Evolutionary conservation across 2,888 invertebrate genomes (phyloP).

Genomic region (Eretmocerus hayati): DNA sequence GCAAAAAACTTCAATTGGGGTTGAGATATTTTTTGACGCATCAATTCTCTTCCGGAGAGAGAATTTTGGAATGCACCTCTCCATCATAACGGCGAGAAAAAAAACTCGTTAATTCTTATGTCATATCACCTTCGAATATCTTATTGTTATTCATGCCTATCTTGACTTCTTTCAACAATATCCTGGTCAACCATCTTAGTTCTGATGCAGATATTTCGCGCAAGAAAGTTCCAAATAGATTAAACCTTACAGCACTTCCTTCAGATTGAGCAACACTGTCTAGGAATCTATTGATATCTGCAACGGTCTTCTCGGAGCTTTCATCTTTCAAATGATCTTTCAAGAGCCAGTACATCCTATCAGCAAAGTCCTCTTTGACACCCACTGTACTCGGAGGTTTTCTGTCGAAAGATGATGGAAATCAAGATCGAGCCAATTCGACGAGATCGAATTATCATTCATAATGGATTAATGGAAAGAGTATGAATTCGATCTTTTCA

Average conservation of each 20-base stretch:
- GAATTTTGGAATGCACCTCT: no score
- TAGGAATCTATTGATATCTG: slow-evolving; percentile 66
- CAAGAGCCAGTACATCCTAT: slow-evolving; percentile 57
- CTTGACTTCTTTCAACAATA: slow-evolving; percentile 79
- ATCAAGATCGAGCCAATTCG: no score
- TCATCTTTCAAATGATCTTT: neutral
- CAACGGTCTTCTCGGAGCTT: slow-evolving; percentile 51
- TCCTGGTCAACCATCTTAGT: slow-evolving; percentile 84
- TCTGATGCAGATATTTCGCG: slow-evolving; percentile 62
- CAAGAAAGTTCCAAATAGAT: slow-evolving; percentile 60
- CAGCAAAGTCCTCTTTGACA: slow-evolving; percentile 66
- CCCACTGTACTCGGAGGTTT: neutral
- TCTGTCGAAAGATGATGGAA: no score
- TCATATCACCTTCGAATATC: slow-evolving; percentile 55
- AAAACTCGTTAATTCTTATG: no score
- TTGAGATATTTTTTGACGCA: no score
- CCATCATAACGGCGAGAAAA: no score
- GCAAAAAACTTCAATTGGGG: no score
- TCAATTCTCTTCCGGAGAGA: no score
- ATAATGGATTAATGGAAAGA: no score
- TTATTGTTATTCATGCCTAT: slow-evolving; percentile 66
- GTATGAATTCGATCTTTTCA: no score
- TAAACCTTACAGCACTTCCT: slow-evolving; percentile 56
- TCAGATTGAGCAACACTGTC: slow-evolving; percentile 67
- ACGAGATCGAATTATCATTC: neutral